phyloP scores from a whole-genome alignment of 2,797 vertebrate genomes.

The Neopelma chrysocephalum region DNA sequence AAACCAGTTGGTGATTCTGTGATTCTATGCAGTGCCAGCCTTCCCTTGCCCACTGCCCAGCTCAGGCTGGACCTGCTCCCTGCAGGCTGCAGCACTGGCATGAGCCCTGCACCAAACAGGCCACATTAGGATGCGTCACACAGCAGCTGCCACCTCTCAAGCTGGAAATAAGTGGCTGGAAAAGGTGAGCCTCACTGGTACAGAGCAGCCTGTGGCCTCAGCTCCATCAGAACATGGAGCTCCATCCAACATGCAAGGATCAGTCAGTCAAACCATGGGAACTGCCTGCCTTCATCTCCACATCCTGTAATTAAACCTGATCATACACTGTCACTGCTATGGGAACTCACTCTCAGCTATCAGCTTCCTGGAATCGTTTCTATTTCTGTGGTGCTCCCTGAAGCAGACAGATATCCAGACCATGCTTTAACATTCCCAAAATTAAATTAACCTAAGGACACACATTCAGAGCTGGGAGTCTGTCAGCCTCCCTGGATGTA shows the following conservation, averaged over 20 bases:
- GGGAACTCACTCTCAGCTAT: background rate
- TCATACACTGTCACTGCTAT: background rate
- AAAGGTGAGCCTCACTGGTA: background rate
- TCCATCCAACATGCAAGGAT: background rate
- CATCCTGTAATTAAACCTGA: constrained; percentile 4
- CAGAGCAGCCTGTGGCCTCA: background rate
- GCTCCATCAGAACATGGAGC: background rate
- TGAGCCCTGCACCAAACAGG: background rate
- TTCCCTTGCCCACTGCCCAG: background rate
- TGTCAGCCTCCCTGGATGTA: background rate
- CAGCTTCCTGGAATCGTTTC: background rate
- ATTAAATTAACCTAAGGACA: constrained; percentile 28
- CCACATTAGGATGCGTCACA: background rate
- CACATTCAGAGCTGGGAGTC: background rate
- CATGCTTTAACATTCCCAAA: background rate
- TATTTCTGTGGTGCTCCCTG: background rate
- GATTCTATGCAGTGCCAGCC: background rate
- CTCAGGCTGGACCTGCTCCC: background rate
- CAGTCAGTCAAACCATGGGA: background rate
- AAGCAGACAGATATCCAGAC: background rate
- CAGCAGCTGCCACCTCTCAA: background rate
- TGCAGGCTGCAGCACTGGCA: background rate
- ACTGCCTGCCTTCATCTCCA: background rate
- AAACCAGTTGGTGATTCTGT: background rate
- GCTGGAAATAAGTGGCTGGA: background rate